Conservation (phyloP, 2,113 vertebrate species). For the Nerophis lumbriciformis region DNA sequence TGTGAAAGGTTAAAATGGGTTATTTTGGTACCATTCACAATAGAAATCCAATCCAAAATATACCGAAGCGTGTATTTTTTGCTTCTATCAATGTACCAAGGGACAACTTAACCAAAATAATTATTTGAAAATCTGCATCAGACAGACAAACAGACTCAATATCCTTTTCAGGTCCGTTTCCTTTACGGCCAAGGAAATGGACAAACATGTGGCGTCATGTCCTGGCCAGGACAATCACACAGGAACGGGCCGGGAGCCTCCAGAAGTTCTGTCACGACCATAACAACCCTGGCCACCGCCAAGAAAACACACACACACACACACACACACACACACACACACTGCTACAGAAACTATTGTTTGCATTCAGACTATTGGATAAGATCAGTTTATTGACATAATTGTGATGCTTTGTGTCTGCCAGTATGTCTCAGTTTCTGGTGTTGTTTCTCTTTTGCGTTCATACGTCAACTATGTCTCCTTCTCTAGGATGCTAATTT, state of each 20-base stretch:
- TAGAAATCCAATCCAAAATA: no score
- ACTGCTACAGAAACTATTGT: slow-evolving; percentile 44
- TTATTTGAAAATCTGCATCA: not conserved
- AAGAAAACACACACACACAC: slow-evolving; percentile 21
- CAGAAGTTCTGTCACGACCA: slow-evolving; percentile 44
- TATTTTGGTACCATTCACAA: no score
- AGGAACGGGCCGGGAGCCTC: slow-evolving; percentile 52
- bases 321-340: slow-evolving; percentile 16
- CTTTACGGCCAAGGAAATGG: slow-evolving; percentile 49
- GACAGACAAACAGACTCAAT: slow-evolving; percentile 16
- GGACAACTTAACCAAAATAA: no score
- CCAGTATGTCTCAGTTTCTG: slow-evolving; percentile 24
- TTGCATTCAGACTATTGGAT: slow-evolving; percentile 37
- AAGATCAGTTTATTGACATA: slow-evolving; percentile 55
- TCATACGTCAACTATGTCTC: no score
- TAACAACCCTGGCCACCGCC: slow-evolving; percentile 47
- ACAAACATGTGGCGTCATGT: slow-evolving; percentile 68
- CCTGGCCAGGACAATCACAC: slow-evolving; percentile 64
- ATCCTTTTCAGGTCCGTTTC: slow-evolving; percentile 54
- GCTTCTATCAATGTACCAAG: no score
- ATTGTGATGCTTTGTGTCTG: slow-evolving; percentile 46
- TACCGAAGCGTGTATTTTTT: no score
- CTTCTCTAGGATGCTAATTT: no score
- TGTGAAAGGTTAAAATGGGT: no score
- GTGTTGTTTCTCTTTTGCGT: slow-evolving; percentile 6